Evolutionary conservation across 2,113 vertebrate species (phyloP), one percentile per base, ranked within the genome.

Genomic region (Cichladusa arquata): DNA sequence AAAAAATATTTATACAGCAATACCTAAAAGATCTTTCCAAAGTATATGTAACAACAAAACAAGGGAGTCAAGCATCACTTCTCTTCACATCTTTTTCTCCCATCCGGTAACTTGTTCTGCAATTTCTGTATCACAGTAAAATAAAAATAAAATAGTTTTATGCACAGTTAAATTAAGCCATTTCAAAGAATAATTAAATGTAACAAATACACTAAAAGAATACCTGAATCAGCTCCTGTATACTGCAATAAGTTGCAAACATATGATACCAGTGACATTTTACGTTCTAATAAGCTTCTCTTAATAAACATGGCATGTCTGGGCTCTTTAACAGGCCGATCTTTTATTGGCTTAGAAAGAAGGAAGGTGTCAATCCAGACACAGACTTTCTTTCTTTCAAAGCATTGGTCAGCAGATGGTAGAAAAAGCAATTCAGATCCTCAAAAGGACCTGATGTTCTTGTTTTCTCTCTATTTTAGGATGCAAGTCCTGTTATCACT

Each of bases 391-490:
- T 96, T 96, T 86, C 87, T 93, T 93, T 82, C 82, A 91, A 93
- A 92, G 85, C 56, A 89, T 5, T 64, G 76, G 82, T 90, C 96
- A 95, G 91, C 50, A 87, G 93, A 95, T 96, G 92, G 91, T 96
- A 95, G 94, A 93, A 96, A 98, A 96, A 97, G 93, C 88, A 5
- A 95, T 93, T 96, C 96, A 90, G 94, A 90, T 97, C 92, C 65
- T 91, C 85, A 73, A 78, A 85, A 96, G 96, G 91, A 96, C 94
- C 93, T 93, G 42, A 92, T 87, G 93, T 96, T 96, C 96, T 92
- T 90, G 82, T 85, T 96, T 88, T 94, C 95, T 89, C 90, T 95
- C 97, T 96, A 97, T 98, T 98, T 97, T 95, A 96, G 96, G 96
- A 96, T 64, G 72, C 93, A 61, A 93, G 92, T 93, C 94, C 96